A percentile compares a stretch with the other conserved stretches of the same genome.
phyloP scores from a whole-genome alignment of 2,888 invertebrate genomes.

The Eupeodes latifasciatus region DNA sequence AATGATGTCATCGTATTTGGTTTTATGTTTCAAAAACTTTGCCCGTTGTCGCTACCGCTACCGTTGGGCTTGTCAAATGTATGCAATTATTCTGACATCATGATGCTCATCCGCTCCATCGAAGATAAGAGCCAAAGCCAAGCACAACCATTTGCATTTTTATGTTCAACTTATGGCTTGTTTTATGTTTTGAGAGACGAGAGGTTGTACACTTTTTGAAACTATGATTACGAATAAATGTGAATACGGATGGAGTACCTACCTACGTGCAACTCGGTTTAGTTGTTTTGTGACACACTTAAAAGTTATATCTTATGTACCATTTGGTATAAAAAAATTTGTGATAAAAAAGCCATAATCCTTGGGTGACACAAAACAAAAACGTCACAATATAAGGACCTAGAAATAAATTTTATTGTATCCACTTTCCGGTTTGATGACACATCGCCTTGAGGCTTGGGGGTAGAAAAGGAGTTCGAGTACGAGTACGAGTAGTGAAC shows the following conservation, averaged over 20 bases:
- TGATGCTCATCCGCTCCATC: conserved; percentile 1
- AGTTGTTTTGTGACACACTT: conserved; percentile 17
- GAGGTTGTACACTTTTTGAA: not conserved
- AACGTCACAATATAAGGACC: not conserved
- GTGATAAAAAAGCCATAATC: conserved; percentile 11
- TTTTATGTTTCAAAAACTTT: not conserved
- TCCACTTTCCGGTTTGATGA: conserved; percentile 10
- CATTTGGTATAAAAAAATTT: conserved; percentile 11
- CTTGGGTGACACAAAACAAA: not conserved
- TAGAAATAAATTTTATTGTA: conserved; percentile 5
- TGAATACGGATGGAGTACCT: no score
- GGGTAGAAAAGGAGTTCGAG: no score
- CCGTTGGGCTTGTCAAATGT: not conserved
- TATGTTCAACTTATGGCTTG: conserved; percentile 13
- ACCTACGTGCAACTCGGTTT: not conserved
- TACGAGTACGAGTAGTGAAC: not conserved
- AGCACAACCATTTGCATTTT: conserved; percentile 12
- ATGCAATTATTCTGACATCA: conserved; percentile 22
- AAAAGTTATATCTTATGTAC: conserved; percentile 13
- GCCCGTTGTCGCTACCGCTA: not conserved
- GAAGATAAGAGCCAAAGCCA: conserved; percentile 8
- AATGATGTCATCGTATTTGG: not conserved
- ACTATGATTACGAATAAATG: not conserved
- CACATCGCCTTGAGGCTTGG: not conserved
- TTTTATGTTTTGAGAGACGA: not conserved